These are phyloP conservation scores for Talpa occidentalis DNA, from an alignment of 2,113 vertebrate species.

Conservation along the genomic window DNA sequence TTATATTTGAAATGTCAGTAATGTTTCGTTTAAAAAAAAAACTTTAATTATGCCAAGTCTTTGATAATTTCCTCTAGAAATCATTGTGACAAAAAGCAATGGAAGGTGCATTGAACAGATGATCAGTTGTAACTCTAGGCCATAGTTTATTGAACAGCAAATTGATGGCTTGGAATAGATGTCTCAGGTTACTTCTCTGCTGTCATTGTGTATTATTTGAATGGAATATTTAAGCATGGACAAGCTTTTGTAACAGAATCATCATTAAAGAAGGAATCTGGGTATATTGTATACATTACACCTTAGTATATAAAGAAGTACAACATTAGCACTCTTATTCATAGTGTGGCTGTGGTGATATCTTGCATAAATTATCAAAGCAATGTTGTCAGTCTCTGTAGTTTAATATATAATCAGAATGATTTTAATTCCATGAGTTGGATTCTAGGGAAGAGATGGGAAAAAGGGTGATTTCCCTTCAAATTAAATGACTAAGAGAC, in stretches of 20 bases:
- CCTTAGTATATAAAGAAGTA: neutral
- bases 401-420: slow-evolving; percentile 55
- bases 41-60: neutral
- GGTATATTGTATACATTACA: neutral
- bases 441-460: slow-evolving; percentile 47
- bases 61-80: slow-evolving; percentile 4
- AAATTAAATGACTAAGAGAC: slow-evolving; percentile 65
- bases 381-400: neutral
- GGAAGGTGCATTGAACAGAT: neutral
- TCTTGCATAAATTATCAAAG: slow-evolving; percentile 33
- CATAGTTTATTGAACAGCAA: neutral
- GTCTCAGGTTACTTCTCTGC: neutral
- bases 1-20: slow-evolving; percentile 6
- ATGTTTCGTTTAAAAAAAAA: slow-evolving; percentile 12
- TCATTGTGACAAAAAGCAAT: neutral
- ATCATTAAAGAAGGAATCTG: neutral
- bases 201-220: neutral
- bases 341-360: neutral
- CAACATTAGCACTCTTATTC: neutral
- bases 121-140: neutral
- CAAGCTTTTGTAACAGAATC: neutral
- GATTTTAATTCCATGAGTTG: slow-evolving; percentile 64
- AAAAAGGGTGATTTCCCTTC: slow-evolving; percentile 46
- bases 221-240: neutral
- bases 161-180: neutral